These are phyloP conservation scores for Tadarida brasiliensis DNA, from an alignment of 2,797 vertebrate species.

Conservation along the genomic window DNA sequence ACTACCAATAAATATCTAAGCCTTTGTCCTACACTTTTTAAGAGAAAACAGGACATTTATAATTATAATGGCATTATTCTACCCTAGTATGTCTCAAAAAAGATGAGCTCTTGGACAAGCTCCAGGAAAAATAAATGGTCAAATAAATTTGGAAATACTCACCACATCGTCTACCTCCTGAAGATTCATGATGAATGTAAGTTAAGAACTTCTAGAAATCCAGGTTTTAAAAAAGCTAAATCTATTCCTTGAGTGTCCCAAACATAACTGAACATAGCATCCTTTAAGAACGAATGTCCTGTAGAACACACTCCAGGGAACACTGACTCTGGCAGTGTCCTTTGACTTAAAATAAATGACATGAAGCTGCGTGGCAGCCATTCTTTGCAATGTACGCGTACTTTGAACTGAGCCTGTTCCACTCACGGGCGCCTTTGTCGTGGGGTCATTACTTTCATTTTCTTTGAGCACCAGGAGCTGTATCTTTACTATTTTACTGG, in stretches of 20 bases:
- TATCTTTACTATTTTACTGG: background rate
- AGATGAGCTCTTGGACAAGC: slow-evolving; percentile 54
- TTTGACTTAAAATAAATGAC: slow-evolving; percentile 17
- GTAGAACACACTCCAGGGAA: background rate
- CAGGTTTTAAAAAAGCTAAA: background rate
- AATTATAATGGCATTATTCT: background rate
- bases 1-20: background rate
- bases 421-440: background rate
- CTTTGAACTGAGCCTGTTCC: background rate
- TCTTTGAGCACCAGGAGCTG: background rate
- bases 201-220: slow-evolving; percentile 25
- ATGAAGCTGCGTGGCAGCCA: background rate
- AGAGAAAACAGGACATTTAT: slow-evolving; percentile 47
- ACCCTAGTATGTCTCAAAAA: slow-evolving; percentile 31
- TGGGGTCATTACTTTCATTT: background rate
- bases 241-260: background rate
- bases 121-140: slow-evolving; percentile 56
- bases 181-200: background rate
- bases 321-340: background rate
- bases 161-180: background rate
- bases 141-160: slow-evolving; percentile 38
- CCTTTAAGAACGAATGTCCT: background rate
- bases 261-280: background rate
- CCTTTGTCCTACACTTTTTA: background rate
- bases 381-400: background rate